Evolutionary conservation across 64 coral and sea anemone species (phyloP).

Genomic region (Hydrozoanthus tunicans): DNA sequence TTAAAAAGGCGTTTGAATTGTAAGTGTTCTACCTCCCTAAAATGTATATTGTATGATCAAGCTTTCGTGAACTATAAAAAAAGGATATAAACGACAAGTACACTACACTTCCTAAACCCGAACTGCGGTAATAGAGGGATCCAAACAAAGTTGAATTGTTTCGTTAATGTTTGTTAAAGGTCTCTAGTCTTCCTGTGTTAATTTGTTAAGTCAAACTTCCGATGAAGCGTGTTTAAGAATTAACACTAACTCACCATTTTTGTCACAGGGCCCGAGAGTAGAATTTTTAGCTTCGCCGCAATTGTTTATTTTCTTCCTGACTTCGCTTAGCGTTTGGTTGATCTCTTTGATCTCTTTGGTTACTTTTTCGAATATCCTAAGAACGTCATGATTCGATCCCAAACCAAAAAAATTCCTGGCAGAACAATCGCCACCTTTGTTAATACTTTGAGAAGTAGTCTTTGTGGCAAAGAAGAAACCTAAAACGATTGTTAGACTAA

Average conservation of each 20-base stretch:
- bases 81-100: background rate
- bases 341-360: slow-evolving; percentile 1
- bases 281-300: background rate
- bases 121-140: background rate
- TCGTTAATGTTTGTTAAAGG: background rate
- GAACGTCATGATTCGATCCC: slow-evolving; percentile 8
- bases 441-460: background rate
- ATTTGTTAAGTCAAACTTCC: no score
- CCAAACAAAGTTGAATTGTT: no score
- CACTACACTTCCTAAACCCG: background rate
- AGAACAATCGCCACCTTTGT: background rate
- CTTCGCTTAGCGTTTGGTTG: slow-evolving; percentile 11
- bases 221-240: no score
- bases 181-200: no score
- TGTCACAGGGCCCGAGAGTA: background rate
- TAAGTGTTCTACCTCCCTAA: no score
- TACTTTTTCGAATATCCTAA: background rate
- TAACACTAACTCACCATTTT: background rate
- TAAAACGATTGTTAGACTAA: no score
- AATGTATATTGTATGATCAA: no score
- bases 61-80: background rate
- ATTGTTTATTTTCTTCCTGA: slow-evolving; percentile 21
- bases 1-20: no score
- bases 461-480: no score
- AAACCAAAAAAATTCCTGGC: background rate